These are phyloP conservation scores for Isaurus tuberculatus DNA, from an alignment of 92 coral and sea anemone species.

Conservation along the genomic window DNA sequence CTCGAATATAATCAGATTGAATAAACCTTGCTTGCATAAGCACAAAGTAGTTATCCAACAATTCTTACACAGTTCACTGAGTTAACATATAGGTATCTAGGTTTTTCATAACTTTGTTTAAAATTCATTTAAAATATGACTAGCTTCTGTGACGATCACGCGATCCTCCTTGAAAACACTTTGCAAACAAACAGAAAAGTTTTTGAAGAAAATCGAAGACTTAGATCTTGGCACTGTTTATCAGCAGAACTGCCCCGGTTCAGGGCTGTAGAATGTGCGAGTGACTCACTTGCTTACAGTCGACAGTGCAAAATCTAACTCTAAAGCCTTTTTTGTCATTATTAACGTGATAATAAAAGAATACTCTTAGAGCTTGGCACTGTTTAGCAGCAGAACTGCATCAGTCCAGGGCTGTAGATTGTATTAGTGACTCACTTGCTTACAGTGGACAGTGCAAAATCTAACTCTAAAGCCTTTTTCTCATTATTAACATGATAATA, in stretches of 20 bases:
- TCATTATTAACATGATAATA: neutral
- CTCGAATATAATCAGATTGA: no score
- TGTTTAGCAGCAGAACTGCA: slow-evolving; percentile 49
- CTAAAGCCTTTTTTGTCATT: slow-evolving; percentile 3
- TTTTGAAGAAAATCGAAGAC: slow-evolving; percentile 37
- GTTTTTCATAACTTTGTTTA: neutral
- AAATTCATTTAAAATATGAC: slow-evolving; percentile 37
- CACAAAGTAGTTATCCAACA: no score
- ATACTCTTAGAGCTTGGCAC: slow-evolving; percentile 19
- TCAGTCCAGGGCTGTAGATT: slow-evolving; percentile 39
- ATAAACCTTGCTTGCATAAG: no score
- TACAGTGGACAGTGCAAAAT: slow-evolving; percentile 24
- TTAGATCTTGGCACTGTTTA: slow-evolving; percentile 27
- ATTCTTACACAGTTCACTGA: neutral
- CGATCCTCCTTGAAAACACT: slow-evolving; percentile 35
- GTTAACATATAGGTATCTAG: neutral
- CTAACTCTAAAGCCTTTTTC: slow-evolving; percentile 4
- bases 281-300: slow-evolving; percentile 15
- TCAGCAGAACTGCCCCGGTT: slow-evolving; percentile 43
- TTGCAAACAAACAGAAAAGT: slow-evolving; percentile 30
- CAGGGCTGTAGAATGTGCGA: slow-evolving; percentile 36
- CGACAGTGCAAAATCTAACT: slow-evolving; percentile 29
- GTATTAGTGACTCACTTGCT: slow-evolving; percentile 40
- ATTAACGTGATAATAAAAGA: slow-evolving; percentile 10
- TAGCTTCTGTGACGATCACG: slow-evolving; percentile 31